phyloP scores from a whole-genome alignment of 2,888 invertebrate species.

The Andrena fulva region DNA sequence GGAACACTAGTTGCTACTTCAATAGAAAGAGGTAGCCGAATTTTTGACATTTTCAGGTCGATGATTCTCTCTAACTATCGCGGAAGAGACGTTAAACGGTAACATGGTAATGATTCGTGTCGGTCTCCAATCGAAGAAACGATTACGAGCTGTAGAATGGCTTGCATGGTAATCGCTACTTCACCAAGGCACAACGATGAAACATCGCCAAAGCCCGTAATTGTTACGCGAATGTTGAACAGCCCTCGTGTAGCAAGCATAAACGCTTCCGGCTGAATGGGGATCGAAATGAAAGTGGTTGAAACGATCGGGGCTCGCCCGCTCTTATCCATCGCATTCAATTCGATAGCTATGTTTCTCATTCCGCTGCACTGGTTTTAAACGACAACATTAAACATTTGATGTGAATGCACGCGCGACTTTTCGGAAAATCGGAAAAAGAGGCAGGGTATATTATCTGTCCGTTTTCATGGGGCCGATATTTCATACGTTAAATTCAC shows the following conservation, averaged over 20 bases:
- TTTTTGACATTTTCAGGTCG: background rate
- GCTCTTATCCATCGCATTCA: background rate
- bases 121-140: constrained; percentile 9
- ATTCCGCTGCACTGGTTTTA: background rate
- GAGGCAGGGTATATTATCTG: background rate
- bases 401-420: background rate
- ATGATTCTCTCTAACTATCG: background rate
- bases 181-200: background rate
- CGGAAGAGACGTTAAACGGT: background rate
- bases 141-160: background rate
- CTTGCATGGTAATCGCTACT: constrained; percentile 2
- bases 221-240: constrained; percentile 19
- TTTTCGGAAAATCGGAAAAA: too few species aligned
- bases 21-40: background rate
- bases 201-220: constrained; percentile 20
- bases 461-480: background rate
- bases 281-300: constrained; percentile 6
- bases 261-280: background rate
- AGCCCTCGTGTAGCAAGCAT: constrained; percentile 7
- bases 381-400: constrained; percentile 18
- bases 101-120: background rate
- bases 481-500: background rate
- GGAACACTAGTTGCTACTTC: background rate
- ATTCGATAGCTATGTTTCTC: background rate
- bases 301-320: background rate